These are phyloP conservation scores for Galaxias olidus DNA, from an alignment of 2,797 vertebrate genomes.

Conservation along the genomic window DNA sequence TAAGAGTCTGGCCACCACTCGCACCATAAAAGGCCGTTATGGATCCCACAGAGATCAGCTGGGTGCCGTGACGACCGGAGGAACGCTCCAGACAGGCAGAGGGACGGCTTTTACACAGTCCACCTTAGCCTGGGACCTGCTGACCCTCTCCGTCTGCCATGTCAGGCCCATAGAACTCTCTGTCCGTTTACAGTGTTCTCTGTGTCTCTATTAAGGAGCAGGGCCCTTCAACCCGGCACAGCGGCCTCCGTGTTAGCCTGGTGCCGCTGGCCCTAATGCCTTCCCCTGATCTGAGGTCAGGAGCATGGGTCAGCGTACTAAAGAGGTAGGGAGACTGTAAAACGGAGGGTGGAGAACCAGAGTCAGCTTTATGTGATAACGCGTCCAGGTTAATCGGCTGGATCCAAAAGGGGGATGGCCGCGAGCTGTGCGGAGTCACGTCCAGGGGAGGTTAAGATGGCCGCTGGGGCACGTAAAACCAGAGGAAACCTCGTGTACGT, in stretches of 20 bases:
- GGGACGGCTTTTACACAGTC: constrained; percentile 18
- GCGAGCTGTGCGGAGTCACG: constrained; percentile 14
- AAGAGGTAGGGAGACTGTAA: constrained; percentile 16
- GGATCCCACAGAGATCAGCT: background rate
- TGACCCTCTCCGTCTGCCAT: constrained; percentile 17
- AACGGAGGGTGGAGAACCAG: constrained; percentile 8
- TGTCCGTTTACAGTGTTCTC: constrained; percentile 15
- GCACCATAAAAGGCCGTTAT: no score
- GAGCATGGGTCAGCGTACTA: background rate
- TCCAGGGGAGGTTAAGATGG: constrained; percentile 16
- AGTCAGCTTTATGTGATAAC: constrained; percentile 13
- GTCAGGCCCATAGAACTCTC: constrained; percentile 17
- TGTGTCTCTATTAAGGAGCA: constrained; percentile 35
- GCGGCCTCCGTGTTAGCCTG: constrained; percentile 3
- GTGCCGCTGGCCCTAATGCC: background rate
- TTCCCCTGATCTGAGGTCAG: constrained; percentile 5
- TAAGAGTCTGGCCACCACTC: no score
- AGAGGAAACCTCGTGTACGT: no score
- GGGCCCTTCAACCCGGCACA: background rate
- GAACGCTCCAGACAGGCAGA: constrained; percentile 30
- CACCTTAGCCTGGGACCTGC: constrained; percentile 15
- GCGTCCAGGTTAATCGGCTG: background rate
- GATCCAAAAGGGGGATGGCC: constrained; percentile 3
- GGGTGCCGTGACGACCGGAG: constrained; percentile 6
- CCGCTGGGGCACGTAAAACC: constrained; percentile 7